Conservation (phyloP, 2,888 invertebrate genomes). For the Seira musarum region DNA sequence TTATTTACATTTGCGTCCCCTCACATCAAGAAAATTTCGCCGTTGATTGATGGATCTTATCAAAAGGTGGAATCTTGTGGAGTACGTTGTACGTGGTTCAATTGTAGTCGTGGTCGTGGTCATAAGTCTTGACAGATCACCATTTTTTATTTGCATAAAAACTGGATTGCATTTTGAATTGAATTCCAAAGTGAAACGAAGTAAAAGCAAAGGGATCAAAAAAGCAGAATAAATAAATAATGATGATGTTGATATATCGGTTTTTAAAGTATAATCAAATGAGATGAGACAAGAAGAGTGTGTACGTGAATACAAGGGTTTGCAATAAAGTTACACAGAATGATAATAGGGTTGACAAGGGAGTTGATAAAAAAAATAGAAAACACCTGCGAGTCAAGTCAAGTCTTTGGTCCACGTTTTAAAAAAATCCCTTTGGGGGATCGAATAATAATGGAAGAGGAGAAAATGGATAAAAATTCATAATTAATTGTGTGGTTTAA, state of each 20-base stretch:
- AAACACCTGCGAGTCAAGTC: slow-evolving; percentile 1
- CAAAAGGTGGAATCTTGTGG: slow-evolving; percentile 14
- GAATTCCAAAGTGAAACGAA: slow-evolving; percentile 17
- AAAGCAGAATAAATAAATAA: slow-evolving; percentile 2
- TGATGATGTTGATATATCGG: neutral
- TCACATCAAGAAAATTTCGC: neutral
- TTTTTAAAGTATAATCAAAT: neutral
- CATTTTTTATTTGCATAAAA: slow-evolving; percentile 31
- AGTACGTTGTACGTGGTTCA: neutral
- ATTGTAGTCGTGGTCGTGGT: too few species aligned
- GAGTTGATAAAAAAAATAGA: neutral
- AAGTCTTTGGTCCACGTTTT: neutral
- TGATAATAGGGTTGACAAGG: slow-evolving; percentile 28
- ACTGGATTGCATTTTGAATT: slow-evolving; percentile 27
- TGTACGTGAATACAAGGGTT: slow-evolving; percentile 32
- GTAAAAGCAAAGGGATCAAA: slow-evolving; percentile 12
- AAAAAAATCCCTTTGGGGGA: neutral
- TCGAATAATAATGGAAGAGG: neutral
- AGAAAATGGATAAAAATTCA: neutral
- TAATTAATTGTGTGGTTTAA: slow-evolving; percentile 3
- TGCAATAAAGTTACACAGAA: slow-evolving; percentile 44
- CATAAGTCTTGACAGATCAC: slow-evolving; percentile 8
- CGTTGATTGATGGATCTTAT: slow-evolving; percentile 51
- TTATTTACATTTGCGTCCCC: neutral
- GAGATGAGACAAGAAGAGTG: neutral